Conservation (phyloP, 2,797 vertebrate species). For the Choloepus didactylus region DNA sequence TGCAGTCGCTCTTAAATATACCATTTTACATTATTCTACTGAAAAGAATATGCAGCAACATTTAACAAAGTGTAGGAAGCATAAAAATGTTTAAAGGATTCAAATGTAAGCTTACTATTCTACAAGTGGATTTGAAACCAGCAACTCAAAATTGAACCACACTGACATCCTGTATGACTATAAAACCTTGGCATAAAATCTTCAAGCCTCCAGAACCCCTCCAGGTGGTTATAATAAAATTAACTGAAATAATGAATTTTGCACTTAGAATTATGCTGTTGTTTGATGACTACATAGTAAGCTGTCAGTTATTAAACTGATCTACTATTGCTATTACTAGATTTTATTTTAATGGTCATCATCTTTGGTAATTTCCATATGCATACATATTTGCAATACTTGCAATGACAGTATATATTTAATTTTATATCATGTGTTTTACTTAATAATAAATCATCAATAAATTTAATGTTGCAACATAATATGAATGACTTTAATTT, state of each 20-base stretch:
- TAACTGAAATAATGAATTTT: slow-evolving; percentile 56
- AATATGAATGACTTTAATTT: slow-evolving; percentile 66
- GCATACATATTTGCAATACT: slow-evolving; percentile 62
- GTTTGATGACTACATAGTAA: slow-evolving; percentile 34
- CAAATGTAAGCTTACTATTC: neutral
- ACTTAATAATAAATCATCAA: slow-evolving; percentile 67
- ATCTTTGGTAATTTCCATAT: slow-evolving; percentile 58
- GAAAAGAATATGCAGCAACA: neutral
- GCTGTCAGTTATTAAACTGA: slow-evolving; percentile 35
- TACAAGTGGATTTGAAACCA: slow-evolving; percentile 4
- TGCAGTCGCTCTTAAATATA: neutral
- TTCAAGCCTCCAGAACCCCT: neutral
- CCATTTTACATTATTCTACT: neutral
- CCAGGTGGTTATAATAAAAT: slow-evolving; percentile 8
- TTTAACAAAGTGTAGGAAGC: neutral
- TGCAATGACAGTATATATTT: slow-evolving; percentile 2
- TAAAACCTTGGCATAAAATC: neutral
- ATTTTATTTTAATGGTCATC: slow-evolving; percentile 57
- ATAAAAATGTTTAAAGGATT: slow-evolving; percentile 19
- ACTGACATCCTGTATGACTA: neutral
- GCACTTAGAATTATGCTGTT: neutral
- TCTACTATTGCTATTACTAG: slow-evolving; percentile 24
- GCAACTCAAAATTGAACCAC: neutral
- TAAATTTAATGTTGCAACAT: slow-evolving; percentile 73
- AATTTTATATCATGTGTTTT: slow-evolving; percentile 62